Conservation (phyloP, 2,888 invertebrate genomes). For the Volucella inflata region DNA sequence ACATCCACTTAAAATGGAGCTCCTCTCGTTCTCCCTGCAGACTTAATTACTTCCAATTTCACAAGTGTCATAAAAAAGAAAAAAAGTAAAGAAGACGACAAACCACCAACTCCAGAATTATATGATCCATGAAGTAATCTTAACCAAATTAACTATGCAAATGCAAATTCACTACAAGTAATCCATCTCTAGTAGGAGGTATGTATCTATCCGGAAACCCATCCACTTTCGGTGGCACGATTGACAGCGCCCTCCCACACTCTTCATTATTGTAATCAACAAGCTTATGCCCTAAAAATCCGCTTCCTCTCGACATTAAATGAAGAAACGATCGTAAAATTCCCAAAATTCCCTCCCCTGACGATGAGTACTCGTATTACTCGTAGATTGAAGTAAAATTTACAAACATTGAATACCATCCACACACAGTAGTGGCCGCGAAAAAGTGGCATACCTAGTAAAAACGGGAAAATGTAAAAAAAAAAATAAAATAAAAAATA, state of each 20-base stretch:
- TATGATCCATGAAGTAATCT: slow-evolving; percentile 47
- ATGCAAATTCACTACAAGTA: slow-evolving; percentile 24
- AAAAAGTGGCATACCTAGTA: slow-evolving; percentile 2
- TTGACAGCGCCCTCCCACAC: slow-evolving; percentile 6
- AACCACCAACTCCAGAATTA: slow-evolving; percentile 8
- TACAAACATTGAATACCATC: slow-evolving; percentile 51
- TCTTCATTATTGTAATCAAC: slow-evolving; percentile 43
- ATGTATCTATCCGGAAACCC: slow-evolving; percentile 15
- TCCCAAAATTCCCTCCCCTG: background rate
- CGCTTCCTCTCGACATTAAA: slow-evolving; percentile 51
- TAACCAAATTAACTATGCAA: slow-evolving; percentile 56
- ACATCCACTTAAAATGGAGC: background rate
- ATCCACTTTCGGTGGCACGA: slow-evolving; percentile 21
- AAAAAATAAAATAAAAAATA: slow-evolving; percentile 6
- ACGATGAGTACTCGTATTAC: slow-evolving; percentile 35
- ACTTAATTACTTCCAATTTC: slow-evolving; percentile 36
- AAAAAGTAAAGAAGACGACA: background rate
- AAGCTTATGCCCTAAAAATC: slow-evolving; percentile 54
- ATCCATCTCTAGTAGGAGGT: slow-evolving; percentile 4
- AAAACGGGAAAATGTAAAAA: too few relatives aligned
- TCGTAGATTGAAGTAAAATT: slow-evolving; percentile 8
- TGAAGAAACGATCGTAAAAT: slow-evolving; percentile 63
- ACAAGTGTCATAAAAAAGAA: slow-evolving; percentile 27
- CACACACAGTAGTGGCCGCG: background rate
- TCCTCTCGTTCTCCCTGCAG: background rate